These are phyloP conservation scores for Onychomys torridus DNA, from an alignment of 2,797 vertebrate species.

Conservation along the genomic window DNA sequence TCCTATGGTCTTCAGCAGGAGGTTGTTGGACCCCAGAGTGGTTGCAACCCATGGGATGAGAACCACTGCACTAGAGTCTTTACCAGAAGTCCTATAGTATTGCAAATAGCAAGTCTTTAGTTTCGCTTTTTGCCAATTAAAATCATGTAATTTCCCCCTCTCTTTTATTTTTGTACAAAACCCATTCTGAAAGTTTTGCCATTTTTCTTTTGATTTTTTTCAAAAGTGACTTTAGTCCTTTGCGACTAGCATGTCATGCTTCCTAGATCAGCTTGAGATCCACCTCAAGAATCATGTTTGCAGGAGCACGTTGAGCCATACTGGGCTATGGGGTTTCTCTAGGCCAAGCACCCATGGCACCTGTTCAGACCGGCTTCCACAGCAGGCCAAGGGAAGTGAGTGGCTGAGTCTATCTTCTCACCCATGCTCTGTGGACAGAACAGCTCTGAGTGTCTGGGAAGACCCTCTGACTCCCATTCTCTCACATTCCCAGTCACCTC, in stretches of 20 bases:
- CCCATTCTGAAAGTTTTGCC: neutral
- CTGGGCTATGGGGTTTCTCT: neutral
- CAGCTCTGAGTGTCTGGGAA: neutral
- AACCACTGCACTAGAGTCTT: neutral
- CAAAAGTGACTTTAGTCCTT: neutral
- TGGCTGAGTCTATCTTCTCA: neutral
- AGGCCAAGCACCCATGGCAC: too few species aligned
- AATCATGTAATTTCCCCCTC: neutral
- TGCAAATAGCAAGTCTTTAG: neutral
- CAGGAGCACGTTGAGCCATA: neutral
- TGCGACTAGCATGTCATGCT: neutral
- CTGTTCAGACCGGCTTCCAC: neutral
- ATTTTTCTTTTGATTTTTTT: neutral
- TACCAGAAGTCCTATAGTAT: neutral
- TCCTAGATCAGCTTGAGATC: neutral
- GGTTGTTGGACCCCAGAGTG: neutral
- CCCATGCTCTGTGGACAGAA: neutral
- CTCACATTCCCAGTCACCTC: neutral
- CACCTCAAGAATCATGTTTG: neutral
- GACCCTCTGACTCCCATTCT: neutral
- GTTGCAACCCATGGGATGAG: neutral
- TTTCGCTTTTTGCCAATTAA: slow-evolving; percentile 35
- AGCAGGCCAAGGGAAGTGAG: neutral
- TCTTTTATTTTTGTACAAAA: neutral
- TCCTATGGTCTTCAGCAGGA: too few species aligned